Evolutionary conservation across 2,113 vertebrate species (phyloP).

Genomic region (Vulpes lagopus): DNA sequence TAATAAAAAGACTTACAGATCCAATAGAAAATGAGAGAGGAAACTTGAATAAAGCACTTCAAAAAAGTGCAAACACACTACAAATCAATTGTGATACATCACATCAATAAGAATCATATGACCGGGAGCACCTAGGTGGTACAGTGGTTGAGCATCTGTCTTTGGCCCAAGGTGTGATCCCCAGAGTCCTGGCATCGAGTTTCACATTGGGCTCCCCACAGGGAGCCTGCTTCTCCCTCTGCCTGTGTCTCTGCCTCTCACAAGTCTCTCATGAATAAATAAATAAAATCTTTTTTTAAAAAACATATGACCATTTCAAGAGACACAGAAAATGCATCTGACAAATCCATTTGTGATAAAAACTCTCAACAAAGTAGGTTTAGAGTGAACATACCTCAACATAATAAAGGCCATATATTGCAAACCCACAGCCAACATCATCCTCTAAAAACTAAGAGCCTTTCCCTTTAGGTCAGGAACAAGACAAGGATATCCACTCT

Average conservation of each 20-base stretch:
- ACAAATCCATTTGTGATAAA: background rate
- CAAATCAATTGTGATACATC: background rate
- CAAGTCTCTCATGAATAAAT: too few relatives aligned
- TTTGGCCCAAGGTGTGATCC: too few relatives aligned
- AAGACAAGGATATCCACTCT: background rate
- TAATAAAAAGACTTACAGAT: background rate
- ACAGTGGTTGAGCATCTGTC: too few relatives aligned
- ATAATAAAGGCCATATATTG: too few relatives aligned
- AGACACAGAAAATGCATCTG: background rate
- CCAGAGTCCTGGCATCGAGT: too few relatives aligned
- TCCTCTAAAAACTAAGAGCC: background rate
- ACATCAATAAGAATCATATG: background rate
- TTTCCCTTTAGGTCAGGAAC: background rate
- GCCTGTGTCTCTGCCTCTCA: too few relatives aligned
- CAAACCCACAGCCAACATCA: background rate
- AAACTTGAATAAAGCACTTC: background rate
- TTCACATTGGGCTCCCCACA: too few relatives aligned
- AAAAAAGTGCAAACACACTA: background rate
- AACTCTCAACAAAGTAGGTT: background rate
- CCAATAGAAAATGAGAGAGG: background rate
- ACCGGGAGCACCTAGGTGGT: background rate
- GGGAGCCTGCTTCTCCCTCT: too few relatives aligned
- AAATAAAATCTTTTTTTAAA: too few relatives aligned
- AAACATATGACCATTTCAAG: background rate
- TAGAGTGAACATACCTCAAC: too few relatives aligned